A percentile compares a stretch with the other conserved stretches of the same genome.
Conservation (phyloP, 1,140 invertebrate species). For the Macrocentrus cingulum region DNA sequence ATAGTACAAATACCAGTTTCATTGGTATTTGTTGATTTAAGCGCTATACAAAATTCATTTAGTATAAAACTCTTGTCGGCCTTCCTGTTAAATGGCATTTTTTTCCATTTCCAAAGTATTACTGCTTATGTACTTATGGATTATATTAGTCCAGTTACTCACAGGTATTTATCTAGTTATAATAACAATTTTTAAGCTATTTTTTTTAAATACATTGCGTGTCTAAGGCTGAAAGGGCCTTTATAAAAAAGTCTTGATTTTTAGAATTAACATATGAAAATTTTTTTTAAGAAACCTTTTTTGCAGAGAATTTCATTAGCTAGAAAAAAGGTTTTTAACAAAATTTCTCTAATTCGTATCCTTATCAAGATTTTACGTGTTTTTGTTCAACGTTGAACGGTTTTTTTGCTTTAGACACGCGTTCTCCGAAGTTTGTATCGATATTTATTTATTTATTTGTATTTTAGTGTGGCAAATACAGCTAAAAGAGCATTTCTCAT, state of each 20-base stretch:
- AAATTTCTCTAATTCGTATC: no score
- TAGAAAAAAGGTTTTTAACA: no score
- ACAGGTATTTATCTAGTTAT: slow-evolving; percentile 65
- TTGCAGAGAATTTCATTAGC: no score
- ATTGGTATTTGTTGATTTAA: slow-evolving; percentile 70
- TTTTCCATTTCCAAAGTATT: slow-evolving; percentile 87
- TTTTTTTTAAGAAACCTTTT: no score
- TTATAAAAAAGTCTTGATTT: no score
- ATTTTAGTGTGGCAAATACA: slow-evolving; percentile 81
- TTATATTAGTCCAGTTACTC: slow-evolving; percentile 83
- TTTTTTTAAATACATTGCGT: no score
- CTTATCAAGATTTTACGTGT: no score
- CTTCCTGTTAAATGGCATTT: slow-evolving; percentile 76
- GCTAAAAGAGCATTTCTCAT: slow-evolving; percentile 82
- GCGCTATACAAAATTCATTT: slow-evolving; percentile 56
- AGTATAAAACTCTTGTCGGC: slow-evolving; percentile 63
- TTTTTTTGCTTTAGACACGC: no score
- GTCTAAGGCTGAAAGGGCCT: no score
- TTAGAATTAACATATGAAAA: no score
- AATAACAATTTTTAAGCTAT: not conserved
- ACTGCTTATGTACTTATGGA: slow-evolving; percentile 85
- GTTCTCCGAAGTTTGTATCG: no score
- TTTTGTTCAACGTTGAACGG: no score
- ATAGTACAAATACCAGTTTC: slow-evolving; percentile 79
- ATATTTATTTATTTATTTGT: slow-evolving; percentile 6